Percentiles rank a stretch among this genome's conserved stretches.
Evolutionary conservation across 2,113 vertebrate species (phyloP).

Genomic region (Telmatochromis sp.): DNA sequence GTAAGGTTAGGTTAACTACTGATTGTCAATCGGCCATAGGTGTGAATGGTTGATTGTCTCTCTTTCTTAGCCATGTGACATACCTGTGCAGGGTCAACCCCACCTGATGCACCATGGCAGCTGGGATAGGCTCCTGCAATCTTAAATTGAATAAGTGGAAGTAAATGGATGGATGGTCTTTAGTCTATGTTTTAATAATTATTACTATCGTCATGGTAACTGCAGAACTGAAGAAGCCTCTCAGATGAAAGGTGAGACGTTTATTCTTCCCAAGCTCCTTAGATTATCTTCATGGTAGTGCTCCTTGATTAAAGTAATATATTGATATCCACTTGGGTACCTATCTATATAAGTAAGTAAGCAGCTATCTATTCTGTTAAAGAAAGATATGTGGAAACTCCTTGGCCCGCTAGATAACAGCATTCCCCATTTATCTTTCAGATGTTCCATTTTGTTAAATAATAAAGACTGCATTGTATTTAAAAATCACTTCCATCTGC

Average conservation of each 20-base stretch:
- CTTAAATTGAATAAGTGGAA: neutral
- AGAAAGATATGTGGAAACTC: neutral
- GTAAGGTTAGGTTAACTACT: neutral
- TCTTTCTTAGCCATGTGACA: neutral
- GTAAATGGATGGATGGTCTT: neutral
- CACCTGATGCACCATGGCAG: neutral
- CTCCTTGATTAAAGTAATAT: neutral
- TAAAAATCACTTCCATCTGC: neutral
- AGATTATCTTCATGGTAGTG: neutral
- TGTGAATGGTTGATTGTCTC: neutral
- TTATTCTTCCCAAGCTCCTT: neutral
- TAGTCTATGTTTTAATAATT: neutral
- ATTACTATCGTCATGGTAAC: neutral
- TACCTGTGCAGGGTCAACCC: neutral
- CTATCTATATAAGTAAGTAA: neutral
- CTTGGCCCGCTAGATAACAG: neutral
- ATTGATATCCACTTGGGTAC: neutral
- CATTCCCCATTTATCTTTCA: neutral
- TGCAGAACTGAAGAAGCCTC: neutral
- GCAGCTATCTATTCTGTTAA: neutral
- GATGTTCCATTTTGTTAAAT: neutral
- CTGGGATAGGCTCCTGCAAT: neutral
- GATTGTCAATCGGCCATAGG: fast-evolving
- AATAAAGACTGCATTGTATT: neutral
- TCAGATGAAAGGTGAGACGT: fast-evolving